Percentiles rank a stretch among this genome's conserved stretches.
Conservation (phyloP, 2,888 invertebrate genomes). For the Marasmarcha lunaedactyla region DNA sequence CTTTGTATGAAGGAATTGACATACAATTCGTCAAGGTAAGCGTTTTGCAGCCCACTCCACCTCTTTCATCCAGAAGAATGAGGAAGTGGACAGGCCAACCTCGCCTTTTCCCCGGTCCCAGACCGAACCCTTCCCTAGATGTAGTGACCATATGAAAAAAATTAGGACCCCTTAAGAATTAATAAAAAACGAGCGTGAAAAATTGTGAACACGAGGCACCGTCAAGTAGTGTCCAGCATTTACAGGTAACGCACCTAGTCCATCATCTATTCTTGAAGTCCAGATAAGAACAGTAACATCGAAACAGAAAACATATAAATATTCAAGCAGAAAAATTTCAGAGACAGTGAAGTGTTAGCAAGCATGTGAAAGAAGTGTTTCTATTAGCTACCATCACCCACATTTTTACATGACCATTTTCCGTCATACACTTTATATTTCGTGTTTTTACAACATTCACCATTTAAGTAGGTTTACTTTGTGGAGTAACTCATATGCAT, state of each 20-base stretch:
- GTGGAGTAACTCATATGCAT: no score
- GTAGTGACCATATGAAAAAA: conserved; percentile 3
- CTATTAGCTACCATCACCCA: conserved; percentile 8
- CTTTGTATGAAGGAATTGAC: no score
- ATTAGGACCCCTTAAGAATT: no score
- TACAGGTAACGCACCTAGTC: conserved; percentile 60
- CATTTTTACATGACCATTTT: not conserved
- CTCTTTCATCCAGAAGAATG: no score
- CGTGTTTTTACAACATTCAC: conserved; percentile 15
- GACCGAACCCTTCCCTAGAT: no score
- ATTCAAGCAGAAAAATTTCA: conserved; percentile 16
- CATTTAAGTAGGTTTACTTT: conserved; percentile 9
- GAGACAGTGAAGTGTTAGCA: conserved; percentile 45
- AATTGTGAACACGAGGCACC: conserved; percentile 22
- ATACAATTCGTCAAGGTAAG: no score
- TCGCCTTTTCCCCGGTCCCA: no score
- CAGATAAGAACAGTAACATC: conserved; percentile 44
- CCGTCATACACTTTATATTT: no score
- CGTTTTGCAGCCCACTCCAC: no score
- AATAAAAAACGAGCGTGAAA: not conserved
- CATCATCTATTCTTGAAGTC: conserved; percentile 70
- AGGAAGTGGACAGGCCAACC: no score
- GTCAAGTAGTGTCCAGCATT: conserved; percentile 41
- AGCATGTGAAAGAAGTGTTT: conserved; percentile 33
- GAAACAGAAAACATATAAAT: conserved; percentile 31